Evolutionary conservation across 2,113 vertebrate species (phyloP).

Genomic region (Panthera leo): DNA sequence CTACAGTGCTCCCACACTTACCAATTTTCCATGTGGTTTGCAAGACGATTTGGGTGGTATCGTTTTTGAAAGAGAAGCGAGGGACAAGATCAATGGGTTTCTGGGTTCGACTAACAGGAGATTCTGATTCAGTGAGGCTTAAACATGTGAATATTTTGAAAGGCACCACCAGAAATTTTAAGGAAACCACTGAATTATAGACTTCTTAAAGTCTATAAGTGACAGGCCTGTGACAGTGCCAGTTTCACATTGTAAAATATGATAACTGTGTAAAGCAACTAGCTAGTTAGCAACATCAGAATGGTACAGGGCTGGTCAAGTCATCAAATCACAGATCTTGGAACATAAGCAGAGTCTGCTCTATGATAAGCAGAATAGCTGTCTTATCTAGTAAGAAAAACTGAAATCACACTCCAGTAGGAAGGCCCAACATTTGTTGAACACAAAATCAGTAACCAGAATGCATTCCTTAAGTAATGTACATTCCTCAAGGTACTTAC

Average conservation of each 20-base stretch:
- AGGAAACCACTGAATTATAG: not conserved
- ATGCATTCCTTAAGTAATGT: constrained; percentile 21
- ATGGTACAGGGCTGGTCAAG: not conserved
- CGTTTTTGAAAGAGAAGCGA: constrained; percentile 3
- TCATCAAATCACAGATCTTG: not conserved
- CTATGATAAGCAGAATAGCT: not conserved
- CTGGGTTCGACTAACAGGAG: not conserved
- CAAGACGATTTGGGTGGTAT: not conserved
- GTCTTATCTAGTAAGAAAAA: not conserved
- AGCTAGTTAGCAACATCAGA: not conserved
- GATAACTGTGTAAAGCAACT: not conserved
- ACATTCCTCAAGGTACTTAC: constrained; percentile 2
- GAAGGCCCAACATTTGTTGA: not conserved
- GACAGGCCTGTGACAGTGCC: not conserved
- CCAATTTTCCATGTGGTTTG: not conserved
- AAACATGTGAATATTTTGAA: not conserved
- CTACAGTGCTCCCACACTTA: not conserved
- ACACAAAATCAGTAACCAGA: constrained; percentile 3
- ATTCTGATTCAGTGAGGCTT: not conserved
- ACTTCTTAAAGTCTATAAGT: not conserved
- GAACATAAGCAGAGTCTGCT: not conserved
- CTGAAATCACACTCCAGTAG: not conserved
- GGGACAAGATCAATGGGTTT: not conserved
- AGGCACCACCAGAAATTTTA: not conserved
- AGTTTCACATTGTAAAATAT: not conserved